A percentile compares a stretch with the other conserved stretches of the same genome.
phyloP scores from a whole-genome alignment of 1,140 invertebrate genomes.

The Trachelipus rathkii region DNA sequence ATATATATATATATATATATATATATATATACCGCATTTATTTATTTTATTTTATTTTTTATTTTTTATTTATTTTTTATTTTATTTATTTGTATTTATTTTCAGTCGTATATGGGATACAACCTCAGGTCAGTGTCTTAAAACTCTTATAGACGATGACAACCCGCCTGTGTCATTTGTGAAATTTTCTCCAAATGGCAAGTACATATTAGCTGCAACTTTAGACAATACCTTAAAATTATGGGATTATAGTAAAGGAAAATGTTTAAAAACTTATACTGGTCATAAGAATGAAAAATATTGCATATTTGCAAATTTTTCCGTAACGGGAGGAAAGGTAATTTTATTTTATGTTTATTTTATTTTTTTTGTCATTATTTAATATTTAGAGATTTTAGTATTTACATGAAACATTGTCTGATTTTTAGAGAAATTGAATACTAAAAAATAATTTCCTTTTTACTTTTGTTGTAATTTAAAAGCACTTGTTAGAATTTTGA shows the following conservation, averaged over 20 bases:
- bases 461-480: too few relatives aligned
- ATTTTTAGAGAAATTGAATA: too few relatives aligned
- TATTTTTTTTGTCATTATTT: too few relatives aligned
- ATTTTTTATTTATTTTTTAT: too few relatives aligned
- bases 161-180: slow-evolving; percentile 99
- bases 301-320: slow-evolving; percentile 99
- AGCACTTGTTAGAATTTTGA: too few relatives aligned
- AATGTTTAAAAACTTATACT: slow-evolving; percentile 95
- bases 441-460: too few relatives aligned
- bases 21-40: background rate
- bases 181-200: slow-evolving; percentile 99
- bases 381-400: too few relatives aligned
- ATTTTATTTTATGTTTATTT: too few relatives aligned
- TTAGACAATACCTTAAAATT: slow-evolving; percentile 96
- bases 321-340: slow-evolving; percentile 97
- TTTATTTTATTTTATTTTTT: slow-evolving; percentile 24
- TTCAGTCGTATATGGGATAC: slow-evolving; percentile 98
- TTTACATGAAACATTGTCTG: too few relatives aligned
- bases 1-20: too few relatives aligned
- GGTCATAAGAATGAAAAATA: slow-evolving; percentile 99
- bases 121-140: slow-evolving; percentile 96
- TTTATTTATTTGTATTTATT: too few relatives aligned
- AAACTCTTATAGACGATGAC: slow-evolving; percentile 89
- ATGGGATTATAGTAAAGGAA: slow-evolving; percentile 98
- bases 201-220: slow-evolving; percentile 97